A percentile compares a stretch with the other conserved stretches of the same genome.
Evolutionary conservation across 1,140 invertebrate species (phyloP).

Genomic region (Copidosoma floridanum): DNA sequence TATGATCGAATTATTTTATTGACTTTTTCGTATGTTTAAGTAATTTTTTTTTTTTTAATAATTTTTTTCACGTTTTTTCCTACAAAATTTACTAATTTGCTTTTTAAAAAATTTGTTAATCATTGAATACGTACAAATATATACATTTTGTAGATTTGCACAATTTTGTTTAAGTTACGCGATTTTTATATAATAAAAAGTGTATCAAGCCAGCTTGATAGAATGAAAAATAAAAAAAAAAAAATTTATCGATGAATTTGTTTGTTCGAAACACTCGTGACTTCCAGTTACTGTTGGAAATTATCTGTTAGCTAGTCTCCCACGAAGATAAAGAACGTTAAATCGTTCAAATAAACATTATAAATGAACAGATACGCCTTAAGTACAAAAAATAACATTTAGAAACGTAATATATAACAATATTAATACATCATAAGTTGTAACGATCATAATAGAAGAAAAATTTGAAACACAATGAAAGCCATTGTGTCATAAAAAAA

Average conservation of each 20-base stretch:
- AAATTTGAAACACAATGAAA: too few species aligned
- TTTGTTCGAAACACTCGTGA: slow-evolving; percentile 17
- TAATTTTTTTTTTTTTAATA: slow-evolving; percentile 17
- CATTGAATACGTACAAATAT: too few species aligned
- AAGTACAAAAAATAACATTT: slow-evolving; percentile 29
- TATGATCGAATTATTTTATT: too few species aligned
- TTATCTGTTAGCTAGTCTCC: slow-evolving; percentile 15
- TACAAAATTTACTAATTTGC: neutral
- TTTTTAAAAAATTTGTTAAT: neutral
- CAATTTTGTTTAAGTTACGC: slow-evolving; percentile 4
- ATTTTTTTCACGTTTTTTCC: slow-evolving; percentile 13
- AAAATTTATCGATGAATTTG: slow-evolving; percentile 5
- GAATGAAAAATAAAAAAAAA: neutral
- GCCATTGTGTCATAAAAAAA: too few species aligned
- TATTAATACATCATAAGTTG: slow-evolving; percentile 8
- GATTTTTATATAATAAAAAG: neutral
- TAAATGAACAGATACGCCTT: slow-evolving; percentile 24
- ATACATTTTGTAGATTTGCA: too few species aligned
- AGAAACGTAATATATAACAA: slow-evolving; percentile 21
- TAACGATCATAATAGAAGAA: too few species aligned
- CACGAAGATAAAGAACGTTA: slow-evolving; percentile 15
- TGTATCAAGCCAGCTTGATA: slow-evolving; percentile 6
- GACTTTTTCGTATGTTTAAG: too few species aligned
- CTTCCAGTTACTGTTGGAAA: slow-evolving; percentile 22
- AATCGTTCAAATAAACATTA: slow-evolving; percentile 14